Evolutionary conservation across 2,113 vertebrate species (phyloP).

Genomic region (Erpornis zantholeuca): DNA sequence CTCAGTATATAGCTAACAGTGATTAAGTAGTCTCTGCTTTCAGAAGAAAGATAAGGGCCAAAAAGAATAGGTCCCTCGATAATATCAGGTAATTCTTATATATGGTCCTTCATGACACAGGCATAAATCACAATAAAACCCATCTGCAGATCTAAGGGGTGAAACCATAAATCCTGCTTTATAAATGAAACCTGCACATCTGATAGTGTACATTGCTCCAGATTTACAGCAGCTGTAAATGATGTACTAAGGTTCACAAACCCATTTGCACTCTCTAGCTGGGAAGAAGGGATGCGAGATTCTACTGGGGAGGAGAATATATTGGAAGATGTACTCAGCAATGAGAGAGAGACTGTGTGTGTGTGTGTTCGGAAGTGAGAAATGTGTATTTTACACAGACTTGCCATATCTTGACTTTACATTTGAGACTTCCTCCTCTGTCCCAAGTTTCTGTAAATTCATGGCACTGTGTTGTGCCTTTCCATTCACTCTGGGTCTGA

Average conservation of each 20-base stretch:
- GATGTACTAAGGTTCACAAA: slow-evolving; percentile 24
- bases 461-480: not conserved
- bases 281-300: not conserved
- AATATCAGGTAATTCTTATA: slow-evolving; percentile 63
- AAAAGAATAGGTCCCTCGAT: slow-evolving; percentile 51
- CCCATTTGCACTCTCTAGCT: not conserved
- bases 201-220: slow-evolving; percentile 15
- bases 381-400: not conserved
- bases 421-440: not conserved
- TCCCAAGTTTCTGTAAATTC: not conserved
- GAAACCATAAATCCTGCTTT: slow-evolving; percentile 57
- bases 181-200: slow-evolving; percentile 45
- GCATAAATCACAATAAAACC: slow-evolving; percentile 60
- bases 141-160: slow-evolving; percentile 50
- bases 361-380: rapidly evolving
- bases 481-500: not conserved
- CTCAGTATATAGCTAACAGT: slow-evolving; percentile 14
- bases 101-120: slow-evolving; percentile 4
- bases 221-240: slow-evolving; percentile 32
- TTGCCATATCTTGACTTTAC: not conserved
- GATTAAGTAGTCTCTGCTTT: slow-evolving; percentile 60
- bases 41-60: slow-evolving; percentile 38
- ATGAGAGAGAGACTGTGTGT: not conserved
- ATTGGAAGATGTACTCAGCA: not conserved
- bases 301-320: not conserved